phyloP scores from a whole-genome alignment of 2,797 vertebrate species.

The Pantherophis alleghaniensis region DNA sequence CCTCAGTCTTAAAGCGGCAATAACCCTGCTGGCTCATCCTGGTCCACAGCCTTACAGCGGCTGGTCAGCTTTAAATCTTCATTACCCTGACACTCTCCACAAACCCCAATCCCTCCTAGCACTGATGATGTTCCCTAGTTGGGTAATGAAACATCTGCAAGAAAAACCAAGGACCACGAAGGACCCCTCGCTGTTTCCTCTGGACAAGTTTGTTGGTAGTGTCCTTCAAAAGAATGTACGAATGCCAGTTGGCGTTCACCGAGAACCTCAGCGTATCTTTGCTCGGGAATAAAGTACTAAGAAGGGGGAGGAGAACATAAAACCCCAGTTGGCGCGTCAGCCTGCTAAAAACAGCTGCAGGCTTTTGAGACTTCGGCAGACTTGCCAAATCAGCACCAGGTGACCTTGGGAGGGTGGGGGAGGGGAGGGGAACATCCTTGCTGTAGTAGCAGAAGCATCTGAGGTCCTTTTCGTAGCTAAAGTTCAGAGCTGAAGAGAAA shows the following conservation, averaged over 20 bases:
- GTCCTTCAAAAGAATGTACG: not conserved
- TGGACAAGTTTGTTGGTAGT: not conserved
- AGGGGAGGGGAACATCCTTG: not conserved
- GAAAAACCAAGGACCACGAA: no score
- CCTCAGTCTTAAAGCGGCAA: no score
- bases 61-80: no score
- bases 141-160: no score
- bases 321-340: not conserved
- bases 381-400: not conserved
- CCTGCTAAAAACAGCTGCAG: slow-evolving; percentile 35
- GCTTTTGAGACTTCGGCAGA: not conserved
- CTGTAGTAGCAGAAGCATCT: rapidly evolving
- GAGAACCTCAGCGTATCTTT: not conserved
- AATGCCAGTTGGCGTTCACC: slow-evolving; percentile 13
- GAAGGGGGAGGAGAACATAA: not conserved
- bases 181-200: not conserved
- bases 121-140: no score
- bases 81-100: no score
- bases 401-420: not conserved
- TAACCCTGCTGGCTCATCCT: no score
- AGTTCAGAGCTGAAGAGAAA: not conserved
- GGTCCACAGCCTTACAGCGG: no score
- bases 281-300: not conserved
- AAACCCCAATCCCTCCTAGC: no score
- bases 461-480: not conserved